Evolutionary conservation across 2,888 invertebrate species (phyloP), one percentile per base, ranked within the genome.

Genomic region (Mimachlamys varia): DNA sequence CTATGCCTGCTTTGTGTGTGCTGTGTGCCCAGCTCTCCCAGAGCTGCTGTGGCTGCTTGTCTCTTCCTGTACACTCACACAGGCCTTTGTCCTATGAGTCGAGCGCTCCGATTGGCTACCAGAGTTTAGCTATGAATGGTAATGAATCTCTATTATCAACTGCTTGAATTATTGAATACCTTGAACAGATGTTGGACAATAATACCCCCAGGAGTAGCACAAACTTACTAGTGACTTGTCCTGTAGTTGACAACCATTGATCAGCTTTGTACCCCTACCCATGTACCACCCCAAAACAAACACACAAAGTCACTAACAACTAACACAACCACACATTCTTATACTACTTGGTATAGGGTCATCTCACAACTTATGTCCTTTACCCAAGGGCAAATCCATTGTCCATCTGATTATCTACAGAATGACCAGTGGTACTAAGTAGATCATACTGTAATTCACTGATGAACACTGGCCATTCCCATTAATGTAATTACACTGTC

Each of bases 101-200:
- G 49, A 49, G 88, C 22, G 33, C 50, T 89, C 76, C 89, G 91
- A 91, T 91, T 91, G 91, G 91, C 76, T 49, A 88, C 49, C 27
- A 53, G 62, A 88, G 88, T 89, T 91, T 89, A 89, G 91, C 89
- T 91, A 58, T 89, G 89, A 88, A 89, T 91, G 62, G 89, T 91
- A 91, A 91, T 91, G 89, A 91, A 89, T 87, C 88, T 89, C 88
- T 89, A 91, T 91, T 91, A 91, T 89, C 91, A 91, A 91, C 58
- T 90, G 50, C 88, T 88, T 91, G 91, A 91, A 89, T 91, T 91
- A 91, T 91, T 91, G 91, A 91, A 91, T 62, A 91, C 89, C 44
- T 58, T 58, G 38, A 88, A 88, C 89, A 91, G 89, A 87, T 89
- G 91, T 76, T 89, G 49, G 27, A 76, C 76, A 76, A 76, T 76